Evolutionary conservation across 2,888 invertebrate genomes (phyloP), one percentile per base, ranked within the genome.

Genomic region (Ctenicera cuprea): DNA sequence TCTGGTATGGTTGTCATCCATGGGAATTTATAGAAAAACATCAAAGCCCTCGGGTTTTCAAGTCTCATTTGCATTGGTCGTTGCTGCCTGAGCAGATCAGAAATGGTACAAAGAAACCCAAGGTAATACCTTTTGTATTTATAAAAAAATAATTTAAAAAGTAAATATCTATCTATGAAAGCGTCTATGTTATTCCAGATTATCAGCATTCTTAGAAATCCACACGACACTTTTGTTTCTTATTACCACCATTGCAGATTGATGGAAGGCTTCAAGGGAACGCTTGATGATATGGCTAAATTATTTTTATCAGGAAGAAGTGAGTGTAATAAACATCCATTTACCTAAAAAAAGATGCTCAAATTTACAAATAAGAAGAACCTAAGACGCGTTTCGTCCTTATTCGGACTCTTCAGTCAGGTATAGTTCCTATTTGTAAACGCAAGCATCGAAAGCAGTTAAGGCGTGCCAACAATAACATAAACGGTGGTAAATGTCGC

Each of bases 221-320:
- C 97, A 0, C 97, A 97, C 86, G 97, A 97, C 85, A 92, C 94
- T 82, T 94, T 94, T 75, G 95, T 97, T 0, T 97, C 97, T 0
- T 96, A 93, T 83, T 97, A 94, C 85, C 93, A 95, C 86, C 95
- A 96, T 85, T 95, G 93, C 83, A 91, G 89, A 73, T 87, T 94
- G 80, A 85, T 92, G 30, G 87, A 89, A 62, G 87, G 91, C 0
- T 88, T 90, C 80, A 87, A 85, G 18, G 89, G 84, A 0, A 88
- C 89, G 0, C 94, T 95, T 77, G 92, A 94, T 45, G 93, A 94
- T 71, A 95, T 94, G 84, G 92, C 93, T 71, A 92, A 95, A 74
- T 86, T 95, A 9, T 93, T 95, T 85, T 87, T 95, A 80, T 88
- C 88, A 67, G 91, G 90, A 78, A 87, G 90, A 82, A 12, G 50